Percentiles rank a stretch among this genome's conserved stretches.
phyloP scores from a whole-genome alignment of 2,113 vertebrate genomes.

The Hippocampus mohnikei region DNA sequence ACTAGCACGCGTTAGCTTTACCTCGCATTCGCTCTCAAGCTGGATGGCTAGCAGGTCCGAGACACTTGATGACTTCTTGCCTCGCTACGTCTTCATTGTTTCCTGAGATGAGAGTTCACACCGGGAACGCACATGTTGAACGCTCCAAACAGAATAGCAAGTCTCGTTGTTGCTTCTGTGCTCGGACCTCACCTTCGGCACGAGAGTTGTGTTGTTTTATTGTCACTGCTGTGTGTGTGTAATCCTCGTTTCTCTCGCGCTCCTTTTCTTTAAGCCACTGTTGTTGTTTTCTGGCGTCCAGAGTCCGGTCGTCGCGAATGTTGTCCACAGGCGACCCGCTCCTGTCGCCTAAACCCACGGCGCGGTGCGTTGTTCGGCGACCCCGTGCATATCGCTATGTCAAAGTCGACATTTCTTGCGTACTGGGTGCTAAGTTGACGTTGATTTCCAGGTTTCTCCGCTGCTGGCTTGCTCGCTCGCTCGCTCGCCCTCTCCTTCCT shows the following conservation, averaged over 20 bases:
- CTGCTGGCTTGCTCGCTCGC: slow-evolving; percentile 56
- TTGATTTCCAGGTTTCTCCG: slow-evolving; percentile 57
- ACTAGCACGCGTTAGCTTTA: slow-evolving; percentile 53
- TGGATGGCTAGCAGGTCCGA: slow-evolving; percentile 42
- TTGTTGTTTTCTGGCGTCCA: slow-evolving; percentile 68
- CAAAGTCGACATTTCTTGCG: slow-evolving; percentile 37
- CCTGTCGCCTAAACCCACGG: slow-evolving; percentile 21
- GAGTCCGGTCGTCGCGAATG: slow-evolving; percentile 54
- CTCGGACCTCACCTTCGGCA: slow-evolving; percentile 53
- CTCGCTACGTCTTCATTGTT: slow-evolving; percentile 75
- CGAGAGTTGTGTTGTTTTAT: slow-evolving; percentile 76
- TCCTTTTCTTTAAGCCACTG: slow-evolving; percentile 49
- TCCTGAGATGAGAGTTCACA: slow-evolving; percentile 67
- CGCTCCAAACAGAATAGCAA: slow-evolving; percentile 9
- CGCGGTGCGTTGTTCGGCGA: background rate
- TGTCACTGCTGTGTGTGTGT: slow-evolving; percentile 75
- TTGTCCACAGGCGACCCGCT: slow-evolving; percentile 31
- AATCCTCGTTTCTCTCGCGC: slow-evolving; percentile 60
- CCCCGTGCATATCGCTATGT: slow-evolving; percentile 20
- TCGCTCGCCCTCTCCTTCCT: slow-evolving; percentile 46
- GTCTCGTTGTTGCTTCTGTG: slow-evolving; percentile 15
- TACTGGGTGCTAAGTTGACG: slow-evolving; percentile 44
- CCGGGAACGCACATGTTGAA: slow-evolving; percentile 16
- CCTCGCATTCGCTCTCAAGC: slow-evolving; percentile 1
- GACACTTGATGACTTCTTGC: slow-evolving; percentile 68